Evolutionary conservation across 2,888 invertebrate species (phyloP).

Genomic region (Metacarcinus magister): DNA sequence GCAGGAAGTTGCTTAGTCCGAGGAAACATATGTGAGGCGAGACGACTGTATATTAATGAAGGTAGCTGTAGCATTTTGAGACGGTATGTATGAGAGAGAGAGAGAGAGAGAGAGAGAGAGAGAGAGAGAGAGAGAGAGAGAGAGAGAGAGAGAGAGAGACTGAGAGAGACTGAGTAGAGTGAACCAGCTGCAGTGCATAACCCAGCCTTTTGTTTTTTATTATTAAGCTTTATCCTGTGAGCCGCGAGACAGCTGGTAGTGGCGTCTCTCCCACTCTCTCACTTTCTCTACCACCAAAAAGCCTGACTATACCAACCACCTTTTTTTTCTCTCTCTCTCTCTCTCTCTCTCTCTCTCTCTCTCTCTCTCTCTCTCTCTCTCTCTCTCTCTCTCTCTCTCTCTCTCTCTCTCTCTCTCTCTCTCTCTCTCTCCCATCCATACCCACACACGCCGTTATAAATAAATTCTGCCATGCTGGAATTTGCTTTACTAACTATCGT

Average conservation of each 20-base stretch:
- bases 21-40: background rate
- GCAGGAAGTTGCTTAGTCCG: background rate
- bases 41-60: background rate
- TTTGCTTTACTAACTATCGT: too few species aligned
- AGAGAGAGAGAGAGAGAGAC: conserved; percentile 35
- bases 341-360: background rate
- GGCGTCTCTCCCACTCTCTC: conserved; percentile 6
- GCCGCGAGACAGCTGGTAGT: conserved; percentile 5
- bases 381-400: background rate
- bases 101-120: conserved; percentile 2
- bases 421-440: background rate
- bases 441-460: background rate
- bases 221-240: background rate
- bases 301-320: too few species aligned
- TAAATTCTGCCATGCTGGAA: too few species aligned
- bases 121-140: conserved; percentile 20
- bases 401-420: background rate
- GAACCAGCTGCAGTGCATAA: conserved; percentile 27
- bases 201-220: background rate
- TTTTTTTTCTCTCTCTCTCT: background rate
- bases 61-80: background rate
- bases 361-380: background rate
- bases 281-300: background rate
- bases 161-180: background rate
- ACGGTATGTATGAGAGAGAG: background rate